These are phyloP conservation scores for Dryadula phaetusa DNA, from an alignment of 2,888 invertebrate genomes.

Conservation along the genomic window DNA sequence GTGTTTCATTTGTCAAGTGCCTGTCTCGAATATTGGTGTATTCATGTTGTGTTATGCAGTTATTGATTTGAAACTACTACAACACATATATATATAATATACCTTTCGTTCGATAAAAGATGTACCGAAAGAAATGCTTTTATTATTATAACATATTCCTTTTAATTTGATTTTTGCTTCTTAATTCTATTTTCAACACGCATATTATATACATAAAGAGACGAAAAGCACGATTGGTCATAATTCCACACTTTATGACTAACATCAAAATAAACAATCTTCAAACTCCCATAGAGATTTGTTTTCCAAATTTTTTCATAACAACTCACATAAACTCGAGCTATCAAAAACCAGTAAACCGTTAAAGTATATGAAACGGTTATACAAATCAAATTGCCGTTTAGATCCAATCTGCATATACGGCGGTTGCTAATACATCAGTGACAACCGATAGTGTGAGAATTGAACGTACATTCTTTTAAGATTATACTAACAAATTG, in stretches of 20 bases:
- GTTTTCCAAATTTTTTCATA: background rate
- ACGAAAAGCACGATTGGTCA: no score
- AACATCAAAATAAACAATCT: background rate
- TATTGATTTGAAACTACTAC: background rate
- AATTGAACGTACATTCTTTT: slow-evolving; percentile 36
- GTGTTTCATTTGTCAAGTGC: background rate
- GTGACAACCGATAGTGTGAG: slow-evolving; percentile 39
- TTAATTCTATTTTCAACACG: no score
- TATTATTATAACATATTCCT: no score
- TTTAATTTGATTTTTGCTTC: no score
- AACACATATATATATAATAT: no score
- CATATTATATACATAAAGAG: no score
- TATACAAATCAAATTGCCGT: slow-evolving; percentile 38
- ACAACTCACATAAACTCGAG: background rate
- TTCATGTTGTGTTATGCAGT: no score
- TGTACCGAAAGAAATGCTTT: no score
- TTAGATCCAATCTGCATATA: slow-evolving; percentile 40
- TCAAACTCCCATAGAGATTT: background rate
- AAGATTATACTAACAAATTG: slow-evolving; percentile 37
- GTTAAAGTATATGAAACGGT: slow-evolving; percentile 30
- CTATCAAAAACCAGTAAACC: slow-evolving; percentile 7
- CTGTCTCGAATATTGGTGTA: background rate
- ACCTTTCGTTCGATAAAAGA: no score
- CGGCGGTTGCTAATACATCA: slow-evolving; percentile 40
- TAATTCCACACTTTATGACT: no score